Conservation (phyloP, 2,888 invertebrate species). For the Acanthoscelides obtectus region DNA sequence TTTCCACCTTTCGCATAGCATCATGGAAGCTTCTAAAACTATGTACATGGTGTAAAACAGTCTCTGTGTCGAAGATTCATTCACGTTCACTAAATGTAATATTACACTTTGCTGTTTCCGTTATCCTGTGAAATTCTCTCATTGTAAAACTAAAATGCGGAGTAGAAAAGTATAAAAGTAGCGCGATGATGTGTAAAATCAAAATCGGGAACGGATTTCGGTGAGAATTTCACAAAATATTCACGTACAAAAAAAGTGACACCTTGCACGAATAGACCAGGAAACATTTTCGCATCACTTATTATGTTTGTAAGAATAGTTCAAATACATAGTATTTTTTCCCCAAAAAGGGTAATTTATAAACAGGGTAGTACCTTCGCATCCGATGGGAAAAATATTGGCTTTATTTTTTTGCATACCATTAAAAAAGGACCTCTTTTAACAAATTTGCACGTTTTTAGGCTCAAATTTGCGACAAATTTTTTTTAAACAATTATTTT, state of each 20-base stretch:
- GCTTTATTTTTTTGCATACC: too few relatives aligned
- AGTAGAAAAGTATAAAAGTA: not conserved
- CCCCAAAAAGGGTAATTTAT: too few relatives aligned
- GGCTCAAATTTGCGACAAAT: too few relatives aligned
- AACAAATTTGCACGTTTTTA: too few relatives aligned
- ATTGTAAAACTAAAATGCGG: not conserved
- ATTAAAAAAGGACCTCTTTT: too few relatives aligned
- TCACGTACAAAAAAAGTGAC: not conserved
- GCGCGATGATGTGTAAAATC: not conserved
- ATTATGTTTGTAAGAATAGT: too few relatives aligned
- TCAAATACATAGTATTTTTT: too few relatives aligned
- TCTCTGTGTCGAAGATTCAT: slow-evolving; percentile 6
- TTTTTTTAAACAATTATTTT: too few relatives aligned
- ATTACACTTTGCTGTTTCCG: not conserved
- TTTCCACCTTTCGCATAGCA: not conserved
- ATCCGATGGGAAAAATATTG: too few relatives aligned
- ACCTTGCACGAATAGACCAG: too few relatives aligned
- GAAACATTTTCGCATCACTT: too few relatives aligned
- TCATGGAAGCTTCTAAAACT: not conserved
- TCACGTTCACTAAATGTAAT: not conserved
- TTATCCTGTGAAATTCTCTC: slow-evolving; percentile 20
- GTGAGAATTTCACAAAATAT: not conserved
- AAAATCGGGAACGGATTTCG: not conserved
- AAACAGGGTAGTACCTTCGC: too few relatives aligned
- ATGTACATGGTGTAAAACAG: slow-evolving; percentile 21